Evolutionary conservation across 2,113 vertebrate genomes (phyloP).

Genomic region (Forbesichthys agassizii): DNA sequence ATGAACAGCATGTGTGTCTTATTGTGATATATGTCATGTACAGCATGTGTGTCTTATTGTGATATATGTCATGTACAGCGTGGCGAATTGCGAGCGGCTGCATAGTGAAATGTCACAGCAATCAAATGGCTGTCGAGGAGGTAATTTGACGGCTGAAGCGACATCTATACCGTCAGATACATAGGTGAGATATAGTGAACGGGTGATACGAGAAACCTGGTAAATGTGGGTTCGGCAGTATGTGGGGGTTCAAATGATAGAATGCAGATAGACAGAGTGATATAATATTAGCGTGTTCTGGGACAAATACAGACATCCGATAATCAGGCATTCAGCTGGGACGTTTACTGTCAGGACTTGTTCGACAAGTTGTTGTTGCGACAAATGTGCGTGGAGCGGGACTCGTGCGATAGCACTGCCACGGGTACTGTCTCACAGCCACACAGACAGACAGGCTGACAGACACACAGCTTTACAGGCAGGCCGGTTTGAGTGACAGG

Average conservation of each 20-base stretch:
- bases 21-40: slow-evolving; percentile 42
- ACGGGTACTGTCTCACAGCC: neutral
- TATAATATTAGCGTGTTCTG: slow-evolving; percentile 1
- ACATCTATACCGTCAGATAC: slow-evolving; percentile 19
- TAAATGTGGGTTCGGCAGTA: slow-evolving; percentile 30
- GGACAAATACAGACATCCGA: slow-evolving; percentile 2
- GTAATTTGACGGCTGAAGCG: slow-evolving; percentile 44
- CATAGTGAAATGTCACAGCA: slow-evolving; percentile 59
- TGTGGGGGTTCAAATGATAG: neutral
- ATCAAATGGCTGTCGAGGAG: slow-evolving; percentile 39
- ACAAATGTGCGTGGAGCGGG: too few species aligned
- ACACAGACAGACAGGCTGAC: neutral
- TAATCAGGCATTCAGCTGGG: neutral
- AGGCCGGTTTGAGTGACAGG: slow-evolving; percentile 69
- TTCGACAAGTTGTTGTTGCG: too few species aligned
- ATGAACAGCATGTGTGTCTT: slow-evolving; percentile 21
- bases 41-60: slow-evolving; percentile 28
- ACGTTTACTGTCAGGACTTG: too few species aligned
- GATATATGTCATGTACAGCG: slow-evolving; percentile 36
- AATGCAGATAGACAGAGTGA: slow-evolving; percentile 5
- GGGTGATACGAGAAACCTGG: slow-evolving; percentile 15
- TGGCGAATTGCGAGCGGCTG: slow-evolving; percentile 17
- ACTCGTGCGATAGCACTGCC: too few species aligned
- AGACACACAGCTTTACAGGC: slow-evolving; percentile 41
- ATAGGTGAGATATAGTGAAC: slow-evolving; percentile 15